Evolutionary conservation across 2,113 vertebrate species (phyloP).

Genomic region (Cyanocitta stelleri): DNA sequence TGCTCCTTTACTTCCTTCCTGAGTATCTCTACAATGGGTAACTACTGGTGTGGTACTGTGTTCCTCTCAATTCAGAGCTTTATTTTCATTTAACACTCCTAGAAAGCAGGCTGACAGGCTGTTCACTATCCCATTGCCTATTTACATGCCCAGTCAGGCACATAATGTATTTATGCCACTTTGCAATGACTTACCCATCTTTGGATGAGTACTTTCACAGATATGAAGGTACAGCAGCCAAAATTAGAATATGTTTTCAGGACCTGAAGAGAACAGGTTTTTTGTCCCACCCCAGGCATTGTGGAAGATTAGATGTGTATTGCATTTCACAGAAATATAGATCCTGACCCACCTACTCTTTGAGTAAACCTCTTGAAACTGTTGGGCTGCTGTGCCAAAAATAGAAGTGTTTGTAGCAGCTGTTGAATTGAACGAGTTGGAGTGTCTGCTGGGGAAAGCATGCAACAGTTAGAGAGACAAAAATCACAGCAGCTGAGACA

Average conservation of each 20-base stretch:
- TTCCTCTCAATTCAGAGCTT: neutral
- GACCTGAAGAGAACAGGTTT: neutral
- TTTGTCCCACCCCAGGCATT: neutral
- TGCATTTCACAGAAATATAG: neutral
- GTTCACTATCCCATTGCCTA: neutral
- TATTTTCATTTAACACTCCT: neutral
- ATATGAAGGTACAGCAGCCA: neutral
- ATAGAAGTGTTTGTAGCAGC: constrained; percentile 2
- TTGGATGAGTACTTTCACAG: neutral
- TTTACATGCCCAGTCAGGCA: neutral
- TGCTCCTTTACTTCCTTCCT: neutral
- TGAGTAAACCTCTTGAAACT: neutral
- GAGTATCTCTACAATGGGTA: neutral
- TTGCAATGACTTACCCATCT: neutral
- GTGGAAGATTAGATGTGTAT: neutral
- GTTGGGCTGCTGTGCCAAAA: neutral
- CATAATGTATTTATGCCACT: neutral
- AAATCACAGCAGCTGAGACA: neutral
- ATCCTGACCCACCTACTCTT: neutral
- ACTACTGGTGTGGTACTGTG: neutral
- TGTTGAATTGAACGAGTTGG: neutral
- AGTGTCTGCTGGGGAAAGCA: neutral
- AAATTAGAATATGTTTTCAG: neutral
- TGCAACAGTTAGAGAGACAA: neutral
- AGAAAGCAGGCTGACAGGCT: neutral